These are phyloP conservation scores for Molanna angustata DNA, from an alignment of 2,888 invertebrate genomes.

Conservation along the genomic window DNA sequence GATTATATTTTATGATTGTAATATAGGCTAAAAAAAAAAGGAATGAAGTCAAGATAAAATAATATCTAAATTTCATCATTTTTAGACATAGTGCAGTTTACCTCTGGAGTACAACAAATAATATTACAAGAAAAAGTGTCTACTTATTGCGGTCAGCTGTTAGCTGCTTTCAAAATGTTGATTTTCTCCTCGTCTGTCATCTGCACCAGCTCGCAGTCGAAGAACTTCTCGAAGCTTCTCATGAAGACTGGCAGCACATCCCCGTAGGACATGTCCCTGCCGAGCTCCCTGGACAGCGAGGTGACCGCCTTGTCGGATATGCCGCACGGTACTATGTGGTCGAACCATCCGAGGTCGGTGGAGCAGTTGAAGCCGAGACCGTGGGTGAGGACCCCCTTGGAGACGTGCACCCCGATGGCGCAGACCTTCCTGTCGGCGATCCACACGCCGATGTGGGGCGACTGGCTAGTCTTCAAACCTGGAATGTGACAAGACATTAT, in stretches of 20 bases:
- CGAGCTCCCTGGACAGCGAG: conserved; percentile 74
- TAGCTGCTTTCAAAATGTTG: conserved; percentile 13
- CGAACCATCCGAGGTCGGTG: conserved; percentile 89
- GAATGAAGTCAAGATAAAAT: no score
- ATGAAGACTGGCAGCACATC: conserved; percentile 69
- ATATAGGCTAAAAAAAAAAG: no score
- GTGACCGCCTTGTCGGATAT: conserved; percentile 90
- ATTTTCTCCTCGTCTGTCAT: conserved; percentile 35
- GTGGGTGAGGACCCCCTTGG: conserved; percentile 88
- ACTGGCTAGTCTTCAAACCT: conserved; percentile 65
- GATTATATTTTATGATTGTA: no score
- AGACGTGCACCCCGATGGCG: conserved; percentile 89
- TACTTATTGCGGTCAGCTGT: no score
- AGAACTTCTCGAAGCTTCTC: conserved; percentile 67
- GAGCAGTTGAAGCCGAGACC: conserved; percentile 94
- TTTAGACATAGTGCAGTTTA: no score
- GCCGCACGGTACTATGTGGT: conserved; percentile 95
- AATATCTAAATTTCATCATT: no score
- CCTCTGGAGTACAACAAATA: no score
- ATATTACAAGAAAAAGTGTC: no score
- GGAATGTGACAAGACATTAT: no score
- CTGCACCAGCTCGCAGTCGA: conserved; percentile 54
- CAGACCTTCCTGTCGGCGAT: conserved; percentile 83
- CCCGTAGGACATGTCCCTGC: conserved; percentile 56
- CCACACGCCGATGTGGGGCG: conserved; percentile 91